Evolutionary conservation across 2,888 invertebrate species (phyloP).

Genomic region (Sinopyrophorus schimmeli): DNA sequence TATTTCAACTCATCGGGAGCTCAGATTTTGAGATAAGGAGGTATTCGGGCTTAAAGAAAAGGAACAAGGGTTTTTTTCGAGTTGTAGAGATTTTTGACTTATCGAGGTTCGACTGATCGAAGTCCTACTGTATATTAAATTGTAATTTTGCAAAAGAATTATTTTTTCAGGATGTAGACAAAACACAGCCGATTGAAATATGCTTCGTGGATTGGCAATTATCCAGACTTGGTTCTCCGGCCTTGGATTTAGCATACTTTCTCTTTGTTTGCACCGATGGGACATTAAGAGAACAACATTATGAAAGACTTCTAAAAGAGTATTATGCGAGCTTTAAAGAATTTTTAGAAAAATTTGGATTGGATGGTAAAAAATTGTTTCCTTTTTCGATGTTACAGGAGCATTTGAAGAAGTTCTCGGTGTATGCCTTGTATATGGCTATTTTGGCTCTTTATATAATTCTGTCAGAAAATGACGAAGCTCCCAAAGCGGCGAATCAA

Average conservation of each 20-base stretch:
- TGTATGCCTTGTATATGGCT: conserved; percentile 38
- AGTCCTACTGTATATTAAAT: too few species aligned
- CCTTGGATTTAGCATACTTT: conserved; percentile 44
- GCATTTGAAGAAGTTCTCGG: conserved; percentile 40
- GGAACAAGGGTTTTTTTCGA: too few species aligned
- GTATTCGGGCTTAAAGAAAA: too few species aligned
- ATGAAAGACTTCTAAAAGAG: conserved; percentile 35
- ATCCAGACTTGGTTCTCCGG: conserved; percentile 37
- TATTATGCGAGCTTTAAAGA: conserved; percentile 39
- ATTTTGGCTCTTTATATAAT: conserved; percentile 38
- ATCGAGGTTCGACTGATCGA: too few species aligned
- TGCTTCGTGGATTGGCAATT: conserved; percentile 42
- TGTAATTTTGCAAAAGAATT: too few species aligned
- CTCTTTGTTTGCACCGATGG: conserved; percentile 40
- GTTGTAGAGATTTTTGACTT: too few species aligned
- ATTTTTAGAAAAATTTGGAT: conserved; percentile 35
- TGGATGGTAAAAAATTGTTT: conserved; percentile 38
- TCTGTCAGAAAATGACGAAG: conserved; percentile 33
- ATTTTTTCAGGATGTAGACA: too few species aligned
- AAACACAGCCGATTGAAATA: too few species aligned
- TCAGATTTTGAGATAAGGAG: too few species aligned
- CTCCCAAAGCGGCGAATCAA: conserved; percentile 29
- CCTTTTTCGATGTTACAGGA: conserved; percentile 39
- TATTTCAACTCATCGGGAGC: too few species aligned
- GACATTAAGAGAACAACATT: conserved; percentile 35